Base-by-base conservation (phyloP, 2,888 invertebrate species). In the Temnothorax unifasciatus region DNA sequence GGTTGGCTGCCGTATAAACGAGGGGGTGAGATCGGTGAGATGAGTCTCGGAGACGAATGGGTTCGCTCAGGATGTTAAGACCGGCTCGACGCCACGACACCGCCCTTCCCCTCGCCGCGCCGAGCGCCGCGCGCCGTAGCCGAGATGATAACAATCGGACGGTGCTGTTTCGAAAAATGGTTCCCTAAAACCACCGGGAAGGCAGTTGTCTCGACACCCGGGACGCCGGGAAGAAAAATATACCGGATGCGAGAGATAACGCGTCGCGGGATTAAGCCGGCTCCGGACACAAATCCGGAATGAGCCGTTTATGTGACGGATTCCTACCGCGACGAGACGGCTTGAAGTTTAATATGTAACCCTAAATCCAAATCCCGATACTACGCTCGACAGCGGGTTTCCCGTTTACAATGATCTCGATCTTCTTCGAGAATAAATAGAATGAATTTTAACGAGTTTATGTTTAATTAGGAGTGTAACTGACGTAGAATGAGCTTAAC, bases 121-220 rank as follows among this genome's bases (percentile, higher is more conserved):
- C 3, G 29, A 29, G 29, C 29, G 29, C 21, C 77, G 75, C 52
- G 29, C 29, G 29, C 21, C 77, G 75, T 57, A 61, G 25, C 29
- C 77, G 41, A 11, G 68, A 77, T 52, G 89, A 90, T 88, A 84
- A 87, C 86, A 86, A 86, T 86, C 71, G 74, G 71, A 34, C 59
- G 57, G 44, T 38, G 75, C 47, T 64, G 73, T 64, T 38, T n/a
- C 68, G 81, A 85, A 79, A 83, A 81, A 83, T 81, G 85, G 34
- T 38, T 38, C 47, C 21, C 47, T 57, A 38, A 79, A 82, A 73
- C 41, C 76, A 68, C 47, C 47, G 47, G 25, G 52, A 15, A 61
- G 71, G 52, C 41, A 29, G 71, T 71, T 59, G 79, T 50, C 79
- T 21, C 54, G n/a, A 47, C 25, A 50, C 13, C 15, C 34, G 15